Base-by-base conservation (phyloP, 2,888 invertebrate species). In the Parnassius orleans region DNA sequence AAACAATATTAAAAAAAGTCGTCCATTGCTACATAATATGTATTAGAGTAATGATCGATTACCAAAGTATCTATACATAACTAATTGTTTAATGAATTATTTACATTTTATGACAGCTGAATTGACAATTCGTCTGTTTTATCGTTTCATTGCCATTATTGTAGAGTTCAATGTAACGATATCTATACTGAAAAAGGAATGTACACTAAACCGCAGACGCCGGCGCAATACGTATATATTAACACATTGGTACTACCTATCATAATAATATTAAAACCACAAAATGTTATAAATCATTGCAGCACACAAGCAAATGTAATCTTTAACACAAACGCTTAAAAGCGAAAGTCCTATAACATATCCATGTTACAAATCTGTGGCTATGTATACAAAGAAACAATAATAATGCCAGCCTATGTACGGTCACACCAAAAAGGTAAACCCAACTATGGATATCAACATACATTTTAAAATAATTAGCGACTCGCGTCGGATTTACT, bases 301-400 rank as follows among this genome's bases (percentile, higher is more conserved):
- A 67, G 66, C 64, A 60, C 51, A 46, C 67, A 53, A 41, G 63
- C 68, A 54, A 71, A 67, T 70, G 52, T 71, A 61, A 63, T 57
- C 68, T 66, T 64, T 72, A 70, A 58, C 59, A 42, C 57, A 53
- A 44, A 56, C 10, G 63, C 60, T 63, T 66, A 70, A 14, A 7
- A 33, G 33, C 33, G 33, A 33, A 33, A 33, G 33, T 33, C 33
- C 33, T 33, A 33, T 33, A 66, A 64, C 69, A 62, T 66, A 66
- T 52, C 2, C 62, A 67, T 61, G 65, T 56, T 56, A 56, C 66
- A 59, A 66, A 68, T 72, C 68, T 67, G 68, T 71, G 65, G 65
- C 64, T 60, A 64, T 67, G 61, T 68, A 69, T 70, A 71, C 71
- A 68, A 68, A 66, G 70, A 68, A 73, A 73, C 73, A 74, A 72